Evolutionary conservation across 2,113 vertebrate genomes (phyloP).

Genomic region (Python bivittatus): DNA sequence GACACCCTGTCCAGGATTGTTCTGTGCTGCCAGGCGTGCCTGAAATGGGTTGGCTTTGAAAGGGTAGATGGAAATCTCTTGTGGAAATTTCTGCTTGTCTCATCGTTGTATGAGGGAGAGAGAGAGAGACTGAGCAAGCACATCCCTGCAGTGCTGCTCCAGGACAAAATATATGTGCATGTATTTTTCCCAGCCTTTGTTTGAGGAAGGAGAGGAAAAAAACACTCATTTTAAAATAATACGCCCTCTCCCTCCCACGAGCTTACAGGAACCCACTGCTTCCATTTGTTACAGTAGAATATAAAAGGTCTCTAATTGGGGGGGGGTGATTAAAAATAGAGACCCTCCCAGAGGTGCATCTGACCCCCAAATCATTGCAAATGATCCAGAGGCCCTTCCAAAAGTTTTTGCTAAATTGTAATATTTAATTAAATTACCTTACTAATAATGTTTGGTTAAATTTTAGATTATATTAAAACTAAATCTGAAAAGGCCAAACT

Average conservation of each 20-base stretch:
- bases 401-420: too few species aligned
- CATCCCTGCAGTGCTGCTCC: conserved; percentile 5
- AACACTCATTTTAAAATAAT: not conserved
- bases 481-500: too few species aligned
- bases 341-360: too few species aligned
- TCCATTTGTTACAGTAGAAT: not conserved
- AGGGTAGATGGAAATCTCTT: not conserved
- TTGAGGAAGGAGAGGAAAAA: conserved; percentile 1
- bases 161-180: not conserved
- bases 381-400: too few species aligned
- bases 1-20: not conserved
- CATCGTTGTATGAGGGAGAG: not conserved
- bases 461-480: too few species aligned
- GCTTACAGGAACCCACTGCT: not conserved
- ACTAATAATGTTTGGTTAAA: too few species aligned
- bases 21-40: not conserved
- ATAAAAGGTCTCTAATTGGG: too few species aligned
- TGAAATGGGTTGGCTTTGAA: not conserved
- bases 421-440: too few species aligned
- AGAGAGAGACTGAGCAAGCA: conserved; percentile 18
- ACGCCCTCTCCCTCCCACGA: too few species aligned
- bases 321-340: too few species aligned
- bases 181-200: not conserved
- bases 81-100: not conserved
- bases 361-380: too few species aligned